These are phyloP conservation scores for Gobiocypris rarus DNA, from an alignment of 2,113 vertebrate species.

Conservation along the genomic window DNA sequence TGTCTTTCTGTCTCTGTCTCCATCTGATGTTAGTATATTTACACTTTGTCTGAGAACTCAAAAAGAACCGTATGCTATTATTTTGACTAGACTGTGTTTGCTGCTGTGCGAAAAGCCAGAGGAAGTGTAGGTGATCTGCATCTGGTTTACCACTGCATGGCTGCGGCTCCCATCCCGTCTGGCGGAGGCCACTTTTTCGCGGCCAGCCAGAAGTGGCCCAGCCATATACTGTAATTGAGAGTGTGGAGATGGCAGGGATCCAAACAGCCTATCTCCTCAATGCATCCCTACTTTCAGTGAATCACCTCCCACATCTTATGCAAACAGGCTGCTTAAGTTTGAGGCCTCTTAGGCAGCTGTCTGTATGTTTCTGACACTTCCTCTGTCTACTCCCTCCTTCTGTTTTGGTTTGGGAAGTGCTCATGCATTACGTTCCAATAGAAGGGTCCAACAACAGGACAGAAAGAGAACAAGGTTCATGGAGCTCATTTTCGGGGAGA, in stretches of 20 bases:
- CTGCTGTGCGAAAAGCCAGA: conserved; percentile 35
- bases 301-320: conserved; percentile 11
- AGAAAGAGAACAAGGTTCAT: neutral
- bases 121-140: conserved; percentile 54
- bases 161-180: conserved; percentile 10
- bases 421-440: neutral
- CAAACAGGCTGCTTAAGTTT: conserved; percentile 1
- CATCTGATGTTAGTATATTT: conserved; percentile 47
- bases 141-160: conserved; percentile 40
- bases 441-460: neutral
- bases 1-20: neutral
- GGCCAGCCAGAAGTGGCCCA: conserved; percentile 5
- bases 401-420: neutral
- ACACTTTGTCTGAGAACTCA: conserved; percentile 43
- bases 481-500: neutral
- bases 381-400: neutral
- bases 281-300: neutral
- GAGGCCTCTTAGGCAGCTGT: neutral
- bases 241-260: conserved; percentile 17
- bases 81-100: conserved; percentile 59
- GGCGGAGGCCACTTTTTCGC: conserved; percentile 4
- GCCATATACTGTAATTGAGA: conserved; percentile 20
- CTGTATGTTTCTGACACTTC: neutral
- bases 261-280: conserved; percentile 28
- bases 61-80: conserved; percentile 46